Evolutionary conservation across 2,888 invertebrate species (phyloP), one percentile per base, ranked within the genome.

Genomic region (Gari tellinella): DNA sequence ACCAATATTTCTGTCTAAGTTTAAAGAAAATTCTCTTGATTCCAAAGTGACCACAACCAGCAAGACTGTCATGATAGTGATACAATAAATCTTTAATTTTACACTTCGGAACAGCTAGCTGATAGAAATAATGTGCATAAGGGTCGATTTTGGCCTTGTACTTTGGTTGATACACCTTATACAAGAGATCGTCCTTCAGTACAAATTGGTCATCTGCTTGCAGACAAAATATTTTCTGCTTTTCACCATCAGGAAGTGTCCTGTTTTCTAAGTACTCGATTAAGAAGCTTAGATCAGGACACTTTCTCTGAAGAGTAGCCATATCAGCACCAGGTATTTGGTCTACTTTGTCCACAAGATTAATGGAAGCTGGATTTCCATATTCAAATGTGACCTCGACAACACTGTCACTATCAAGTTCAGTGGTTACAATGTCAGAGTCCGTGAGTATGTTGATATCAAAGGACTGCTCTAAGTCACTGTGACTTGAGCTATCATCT

Each of bases 21-120:
- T 51, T 23, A 37, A 40, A 37, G 37, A 41, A 64, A 26, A 48
- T 55, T n/a, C 41, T 49, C 5, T 17, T 41, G 26, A 51, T 23
- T 23, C 61, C 61, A 49, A 51, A 41, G 40, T 61, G 61, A 2
- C 61, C 61, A n/a, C 51, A 45, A 1, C 60, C 61, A n/a, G 56
- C 53, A n/a, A 52, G 19, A 37, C 61, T 25, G 23, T 67, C 61
- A 67, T 67, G 68, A 38, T 69, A 69, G 38, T 62, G 48, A 26
- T 51, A 37, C n/a, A 69, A 37, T 19, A 69, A n/a, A 25, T 56
- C 57, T 21, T 63, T 45, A 5, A 48, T 38, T 37, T 31, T 17
- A n/a, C 17, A 26, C 21, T 26, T 17, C 15, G 61, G 67, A 31
- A 61, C 46, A 49, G 52, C 55, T 41, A 68, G n/a, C 21, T 68